phyloP scores from a whole-genome alignment of 2,888 invertebrate species.

The Quadroppia sp. region DNA sequence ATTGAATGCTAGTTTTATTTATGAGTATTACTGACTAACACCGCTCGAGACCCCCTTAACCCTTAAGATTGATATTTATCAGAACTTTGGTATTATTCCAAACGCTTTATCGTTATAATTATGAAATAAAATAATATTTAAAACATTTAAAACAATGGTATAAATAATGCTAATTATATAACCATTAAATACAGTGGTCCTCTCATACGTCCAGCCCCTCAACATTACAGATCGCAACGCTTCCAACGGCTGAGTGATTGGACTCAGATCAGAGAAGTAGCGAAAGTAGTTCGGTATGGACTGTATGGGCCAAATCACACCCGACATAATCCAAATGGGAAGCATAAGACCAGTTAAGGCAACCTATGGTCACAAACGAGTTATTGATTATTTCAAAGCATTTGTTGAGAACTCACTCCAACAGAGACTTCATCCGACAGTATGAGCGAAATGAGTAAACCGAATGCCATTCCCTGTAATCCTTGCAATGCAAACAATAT shows the following conservation, averaged over 20 bases:
- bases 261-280: conserved; percentile 25
- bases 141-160: conserved; percentile 24
- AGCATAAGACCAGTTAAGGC: conserved; percentile 30
- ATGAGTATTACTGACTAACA: too few relatives aligned
- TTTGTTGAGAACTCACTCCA: conserved; percentile 28
- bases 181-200: conserved; percentile 16
- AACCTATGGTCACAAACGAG: conserved; percentile 23
- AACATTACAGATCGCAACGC: conserved; percentile 35
- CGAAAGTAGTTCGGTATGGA: conserved; percentile 32
- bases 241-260: conserved; percentile 33
- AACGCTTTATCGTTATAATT: conserved; percentile 15
- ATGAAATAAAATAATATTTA: conserved; percentile 34
- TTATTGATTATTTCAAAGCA: too few relatives aligned
- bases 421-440: conserved; percentile 38
- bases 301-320: conserved; percentile 40
- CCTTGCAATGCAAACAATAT: conserved; percentile 35
- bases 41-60: too few relatives aligned
- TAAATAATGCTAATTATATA: conserved; percentile 30
- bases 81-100: conserved; percentile 1
- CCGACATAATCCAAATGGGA: conserved; percentile 39
- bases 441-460: conserved; percentile 6
- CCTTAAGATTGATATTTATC: too few relatives aligned
- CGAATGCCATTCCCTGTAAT: conserved; percentile 32
- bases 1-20: too few relatives aligned
- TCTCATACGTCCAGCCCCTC: conserved; percentile 31